Evolutionary conservation across 2,113 vertebrate species (phyloP).

Genomic region (Brevimyrus niger): DNA sequence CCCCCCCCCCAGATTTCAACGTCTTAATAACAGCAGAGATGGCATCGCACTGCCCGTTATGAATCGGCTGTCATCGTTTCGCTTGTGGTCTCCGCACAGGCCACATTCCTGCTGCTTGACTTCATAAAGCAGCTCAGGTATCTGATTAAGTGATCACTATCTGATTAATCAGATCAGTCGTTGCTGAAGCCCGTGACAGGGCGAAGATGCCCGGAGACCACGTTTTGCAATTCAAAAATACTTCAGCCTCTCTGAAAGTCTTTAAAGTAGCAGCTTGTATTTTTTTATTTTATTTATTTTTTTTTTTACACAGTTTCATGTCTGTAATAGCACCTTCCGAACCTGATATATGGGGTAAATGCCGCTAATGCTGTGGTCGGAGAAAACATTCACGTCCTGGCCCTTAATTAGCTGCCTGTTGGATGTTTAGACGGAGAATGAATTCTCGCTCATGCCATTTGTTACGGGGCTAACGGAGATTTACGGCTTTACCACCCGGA

Average conservation of each 20-base stretch:
- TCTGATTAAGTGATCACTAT: slow-evolving; percentile 57
- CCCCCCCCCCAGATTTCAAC: slow-evolving; percentile 55
- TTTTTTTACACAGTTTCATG: neutral
- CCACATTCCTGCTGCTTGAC: slow-evolving; percentile 44
- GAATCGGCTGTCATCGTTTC: slow-evolving; percentile 51
- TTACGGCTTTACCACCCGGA: slow-evolving; percentile 28
- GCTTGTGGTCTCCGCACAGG: slow-evolving; percentile 42
- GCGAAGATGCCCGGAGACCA: neutral
- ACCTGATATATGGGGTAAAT: slow-evolving; percentile 8
- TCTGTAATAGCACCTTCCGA: neutral
- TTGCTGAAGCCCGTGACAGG: slow-evolving; percentile 25
- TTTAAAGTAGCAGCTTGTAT: slow-evolving; percentile 11
- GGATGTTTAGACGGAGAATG: slow-evolving; percentile 24
- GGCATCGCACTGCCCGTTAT: slow-evolving; percentile 55
- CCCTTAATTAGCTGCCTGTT: slow-evolving; percentile 30
- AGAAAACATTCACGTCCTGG: slow-evolving; percentile 6
- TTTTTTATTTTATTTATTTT: neutral
- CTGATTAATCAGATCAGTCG: slow-evolving; percentile 45
- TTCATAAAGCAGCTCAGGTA: slow-evolving; percentile 52
- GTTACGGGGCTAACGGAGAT: slow-evolving; percentile 37
- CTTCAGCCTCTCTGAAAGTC: slow-evolving; percentile 5
- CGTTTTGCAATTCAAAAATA: neutral
- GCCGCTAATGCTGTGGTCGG: neutral
- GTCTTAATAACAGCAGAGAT: slow-evolving; percentile 65
- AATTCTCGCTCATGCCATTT: slow-evolving; percentile 25